Percentiles rank a stretch among this genome's conserved stretches.
Conservation (phyloP, 1,140 invertebrate species). For the Hermatobates lingyangjiaoensis region DNA sequence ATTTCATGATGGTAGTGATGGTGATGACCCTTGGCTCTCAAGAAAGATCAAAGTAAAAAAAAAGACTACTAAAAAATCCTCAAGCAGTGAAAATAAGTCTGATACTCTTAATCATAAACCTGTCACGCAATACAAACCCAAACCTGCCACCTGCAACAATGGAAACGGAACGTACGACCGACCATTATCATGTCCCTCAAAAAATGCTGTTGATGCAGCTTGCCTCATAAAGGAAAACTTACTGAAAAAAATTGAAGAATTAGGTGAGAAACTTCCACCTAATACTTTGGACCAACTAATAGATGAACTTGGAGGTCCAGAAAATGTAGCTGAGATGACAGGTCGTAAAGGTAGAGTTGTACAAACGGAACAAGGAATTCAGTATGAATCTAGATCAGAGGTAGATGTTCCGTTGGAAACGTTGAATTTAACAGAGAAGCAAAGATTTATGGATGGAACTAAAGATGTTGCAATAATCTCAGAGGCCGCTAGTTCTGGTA, state of each 20-base stretch:
- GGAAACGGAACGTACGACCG: not conserved
- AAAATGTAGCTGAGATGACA: conserved; percentile 97
- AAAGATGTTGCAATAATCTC: conserved; percentile 98
- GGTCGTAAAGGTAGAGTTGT: conserved; percentile 90
- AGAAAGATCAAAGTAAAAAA: conserved; percentile 51
- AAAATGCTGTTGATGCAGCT: conserved; percentile 40
- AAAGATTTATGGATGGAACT: conserved; percentile 92
- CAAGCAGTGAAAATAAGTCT: conserved; percentile 8
- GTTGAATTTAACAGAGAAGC: conserved; percentile 60
- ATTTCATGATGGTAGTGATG: conserved; percentile 58
- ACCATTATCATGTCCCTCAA: not conserved
- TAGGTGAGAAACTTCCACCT: conserved; percentile 79
- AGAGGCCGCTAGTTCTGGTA: conserved; percentile 95
- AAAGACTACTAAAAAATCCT: conserved; percentile 44
- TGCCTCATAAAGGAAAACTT: conserved; percentile 83
- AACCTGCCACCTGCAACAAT: not conserved
- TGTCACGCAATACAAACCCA: not conserved
- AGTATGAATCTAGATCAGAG: conserved; percentile 87
- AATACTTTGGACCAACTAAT: conserved; percentile 96
- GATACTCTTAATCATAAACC: too few relatives aligned
- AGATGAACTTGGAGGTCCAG: conserved; percentile 89
- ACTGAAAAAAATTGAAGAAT: conserved; percentile 59
- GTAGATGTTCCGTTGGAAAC: conserved; percentile 87
- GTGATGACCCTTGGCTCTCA: conserved; percentile 29
- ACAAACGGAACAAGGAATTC: conserved; percentile 69